Percentiles rank a stretch among this genome's conserved stretches.
Conservation (phyloP, 2,113 vertebrate species). For the Cyphomyrus discorhynchus region DNA sequence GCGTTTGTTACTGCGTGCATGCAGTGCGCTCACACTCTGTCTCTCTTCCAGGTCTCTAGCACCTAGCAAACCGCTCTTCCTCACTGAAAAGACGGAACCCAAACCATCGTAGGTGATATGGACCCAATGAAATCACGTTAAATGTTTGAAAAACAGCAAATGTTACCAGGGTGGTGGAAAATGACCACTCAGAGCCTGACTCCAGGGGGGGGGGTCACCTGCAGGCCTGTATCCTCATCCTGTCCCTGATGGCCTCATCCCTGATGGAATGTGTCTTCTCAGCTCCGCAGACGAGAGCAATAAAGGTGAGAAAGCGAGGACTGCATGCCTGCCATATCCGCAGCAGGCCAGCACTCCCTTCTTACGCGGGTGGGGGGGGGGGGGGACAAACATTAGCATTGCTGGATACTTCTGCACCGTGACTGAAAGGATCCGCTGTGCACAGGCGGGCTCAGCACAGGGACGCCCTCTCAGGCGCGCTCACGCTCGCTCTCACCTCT, state of each 20-base stretch:
- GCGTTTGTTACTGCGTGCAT: background rate
- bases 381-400: slow-evolving; percentile 39
- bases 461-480: slow-evolving; percentile 8
- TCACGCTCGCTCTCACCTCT: slow-evolving; percentile 40
- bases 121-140: background rate
- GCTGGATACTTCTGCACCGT: slow-evolving; percentile 12
- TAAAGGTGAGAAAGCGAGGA: slow-evolving; percentile 59
- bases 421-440: background rate
- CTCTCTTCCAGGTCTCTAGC: background rate
- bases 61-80: slow-evolving; percentile 1
- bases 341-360: slow-evolving; percentile 36
- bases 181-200: background rate
- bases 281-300: slow-evolving; percentile 53
- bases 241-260: slow-evolving; percentile 35
- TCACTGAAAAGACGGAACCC: background rate
- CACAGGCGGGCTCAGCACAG: background rate
- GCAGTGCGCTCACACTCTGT: background rate
- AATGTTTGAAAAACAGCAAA: background rate
- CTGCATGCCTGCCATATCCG: slow-evolving; percentile 46
- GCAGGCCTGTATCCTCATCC: background rate
- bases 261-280: slow-evolving; percentile 51
- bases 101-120: background rate
- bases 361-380: slow-evolving; percentile 16
- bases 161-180: background rate
- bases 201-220: background rate